phyloP scores from a whole-genome alignment of 2,113 vertebrate genomes.

The Antennarius striatus region DNA sequence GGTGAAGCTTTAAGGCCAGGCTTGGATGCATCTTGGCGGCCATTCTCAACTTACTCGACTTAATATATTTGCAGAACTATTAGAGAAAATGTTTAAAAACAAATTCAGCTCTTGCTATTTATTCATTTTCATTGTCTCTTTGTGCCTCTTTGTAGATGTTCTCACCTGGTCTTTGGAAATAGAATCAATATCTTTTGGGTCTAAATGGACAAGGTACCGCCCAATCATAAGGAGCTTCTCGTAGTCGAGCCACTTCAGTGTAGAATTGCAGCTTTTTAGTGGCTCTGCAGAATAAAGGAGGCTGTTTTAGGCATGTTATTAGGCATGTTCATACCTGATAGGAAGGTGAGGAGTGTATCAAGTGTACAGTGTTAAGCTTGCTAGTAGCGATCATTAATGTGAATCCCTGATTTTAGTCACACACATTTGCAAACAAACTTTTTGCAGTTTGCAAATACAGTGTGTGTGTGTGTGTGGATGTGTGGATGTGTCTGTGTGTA shows the following conservation, averaged over 20 bases:
- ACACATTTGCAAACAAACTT: conserved; percentile 6
- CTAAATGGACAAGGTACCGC: conserved; percentile 48
- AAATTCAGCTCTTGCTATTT: background rate
- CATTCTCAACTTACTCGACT: background rate
- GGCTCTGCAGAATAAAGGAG: background rate
- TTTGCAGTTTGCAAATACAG: too few species aligned
- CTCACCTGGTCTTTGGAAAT: conserved; percentile 56
- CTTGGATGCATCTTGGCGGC: conserved; percentile 25
- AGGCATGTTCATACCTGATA: too few species aligned
- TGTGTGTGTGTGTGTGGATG: too few species aligned
- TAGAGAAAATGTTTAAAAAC: conserved; percentile 10
- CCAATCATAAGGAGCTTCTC: conserved; percentile 61
- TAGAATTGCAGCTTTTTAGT: conserved; percentile 28
- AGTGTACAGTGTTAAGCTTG: too few species aligned
- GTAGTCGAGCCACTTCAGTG: conserved; percentile 53
- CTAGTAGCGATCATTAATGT: background rate
- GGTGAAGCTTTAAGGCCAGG: conserved; percentile 38
- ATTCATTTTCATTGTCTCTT: background rate
- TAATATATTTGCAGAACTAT: conserved; percentile 64
- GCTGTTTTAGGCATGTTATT: background rate
- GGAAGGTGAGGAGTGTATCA: too few species aligned
- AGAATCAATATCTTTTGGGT: conserved; percentile 45
- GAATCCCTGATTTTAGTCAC: background rate
- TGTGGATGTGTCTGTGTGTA: too few species aligned
- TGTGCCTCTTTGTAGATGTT: background rate